Evolutionary conservation across 2,113 vertebrate species (phyloP), one percentile per base, ranked within the genome.

Genomic region (Rhagologus leucostigma): DNA sequence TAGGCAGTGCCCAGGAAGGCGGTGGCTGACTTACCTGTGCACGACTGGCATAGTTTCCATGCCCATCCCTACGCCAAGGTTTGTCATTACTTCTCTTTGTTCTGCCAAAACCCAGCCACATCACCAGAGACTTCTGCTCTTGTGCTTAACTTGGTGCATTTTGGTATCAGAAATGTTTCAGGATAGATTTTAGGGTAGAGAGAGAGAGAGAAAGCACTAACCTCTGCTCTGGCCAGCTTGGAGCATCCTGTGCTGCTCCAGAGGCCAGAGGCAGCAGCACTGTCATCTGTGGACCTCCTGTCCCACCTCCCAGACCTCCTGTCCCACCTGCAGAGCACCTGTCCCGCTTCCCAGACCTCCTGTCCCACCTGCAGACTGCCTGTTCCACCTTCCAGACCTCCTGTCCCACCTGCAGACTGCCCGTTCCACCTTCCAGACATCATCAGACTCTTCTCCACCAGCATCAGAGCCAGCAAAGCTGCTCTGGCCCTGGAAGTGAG

Each of bases 21-120:
- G 11, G 59, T 59, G 8, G 50, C 44, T 59, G 17, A 35, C 75
- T 64, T 11, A 30, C 19, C 57, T 32, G 13, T 13, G 12, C 50
- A 6, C 3, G 1, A 62, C 84, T 26, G 1, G 32, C 44, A 13
- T 1, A 0, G 13, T 27, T 76, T 22, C 71, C 55, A 1, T 6
- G 9, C 5, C 5, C 23, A 32, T 33, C 35, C 16, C 0, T 24
- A 18, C 2, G 3, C 85, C 18, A 15, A 29, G 41, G 49, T 65
- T 78, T 33, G 12, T 23, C n/a, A 7, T 35, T 30, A 32, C n/a
- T 73, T 35, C 71, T 81, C 16, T 20, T 1, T 4, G 21, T 50
- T 79, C 65, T 24, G 69, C 52, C 37, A 69, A 75, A 62, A 33
- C 22, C 6, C 62, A 41, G 42, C 33, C 75, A 14, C 9, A 0